These are phyloP conservation scores for Trichosurus vulpecula DNA, from an alignment of 2,797 vertebrate species.

Conservation along the genomic window DNA sequence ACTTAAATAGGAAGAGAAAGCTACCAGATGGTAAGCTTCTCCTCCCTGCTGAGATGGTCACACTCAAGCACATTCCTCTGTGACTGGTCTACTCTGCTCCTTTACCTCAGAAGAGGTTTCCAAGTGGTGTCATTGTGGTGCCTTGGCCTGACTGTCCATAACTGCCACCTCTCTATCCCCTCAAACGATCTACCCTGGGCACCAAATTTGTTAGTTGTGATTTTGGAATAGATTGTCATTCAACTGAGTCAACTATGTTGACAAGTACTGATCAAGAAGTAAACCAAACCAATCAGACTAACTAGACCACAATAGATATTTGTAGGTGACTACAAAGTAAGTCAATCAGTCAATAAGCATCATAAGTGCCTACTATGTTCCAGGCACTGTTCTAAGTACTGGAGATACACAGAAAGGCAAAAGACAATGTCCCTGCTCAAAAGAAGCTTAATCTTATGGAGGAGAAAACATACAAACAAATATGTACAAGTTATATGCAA, in stretches of 20 bases:
- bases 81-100: background rate
- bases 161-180: background rate
- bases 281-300: background rate
- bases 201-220: background rate
- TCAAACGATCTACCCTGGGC: background rate
- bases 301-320: background rate
- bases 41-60: background rate
- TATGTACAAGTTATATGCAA: background rate
- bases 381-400: background rate
- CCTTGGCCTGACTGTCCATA: background rate
- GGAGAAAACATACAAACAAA: background rate
- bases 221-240: background rate
- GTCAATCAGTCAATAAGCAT: background rate
- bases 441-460: background rate
- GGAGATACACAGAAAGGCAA: background rate
- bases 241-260: background rate
- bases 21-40: background rate
- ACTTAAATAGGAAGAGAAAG: background rate
- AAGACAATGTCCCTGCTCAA: background rate
- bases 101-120: background rate
- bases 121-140: background rate
- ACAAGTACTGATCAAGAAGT: background rate
- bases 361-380: background rate
- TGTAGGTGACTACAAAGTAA: background rate
- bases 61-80: background rate